phyloP scores from a whole-genome alignment of 2,113 vertebrate species.

The Panthera uncia region DNA sequence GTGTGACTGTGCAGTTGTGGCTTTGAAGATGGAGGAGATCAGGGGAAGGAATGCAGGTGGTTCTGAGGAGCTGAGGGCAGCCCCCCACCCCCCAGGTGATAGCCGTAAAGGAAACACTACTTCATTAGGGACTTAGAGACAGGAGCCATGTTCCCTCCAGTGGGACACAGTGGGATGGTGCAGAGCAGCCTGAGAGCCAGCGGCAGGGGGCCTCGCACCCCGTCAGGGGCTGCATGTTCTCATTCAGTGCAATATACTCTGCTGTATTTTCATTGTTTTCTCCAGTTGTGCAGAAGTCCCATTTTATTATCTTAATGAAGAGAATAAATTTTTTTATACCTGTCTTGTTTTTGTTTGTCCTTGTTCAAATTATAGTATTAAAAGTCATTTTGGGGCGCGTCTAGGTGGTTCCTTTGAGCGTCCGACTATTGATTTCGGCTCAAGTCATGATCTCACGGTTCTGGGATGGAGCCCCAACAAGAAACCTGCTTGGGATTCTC shows the following conservation, averaged over 20 bases:
- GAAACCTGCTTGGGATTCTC: no score
- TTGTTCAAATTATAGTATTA: background rate
- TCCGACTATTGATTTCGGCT: no score
- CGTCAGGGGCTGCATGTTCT: background rate
- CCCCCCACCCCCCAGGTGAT: no score
- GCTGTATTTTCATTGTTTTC: conserved; percentile 49
- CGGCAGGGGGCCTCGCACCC: background rate
- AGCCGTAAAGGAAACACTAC: background rate
- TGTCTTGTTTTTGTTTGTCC: background rate
- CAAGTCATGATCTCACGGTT: no score
- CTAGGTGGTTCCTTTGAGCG: no score
- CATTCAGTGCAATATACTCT: background rate
- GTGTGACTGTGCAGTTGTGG: background rate
- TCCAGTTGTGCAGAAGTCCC: background rate
- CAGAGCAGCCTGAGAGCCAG: background rate
- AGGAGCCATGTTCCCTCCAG: background rate
- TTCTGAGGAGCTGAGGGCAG: background rate
- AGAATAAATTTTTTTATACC: background rate
- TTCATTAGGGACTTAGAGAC: background rate
- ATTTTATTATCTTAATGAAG: background rate
- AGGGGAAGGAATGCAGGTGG: background rate
- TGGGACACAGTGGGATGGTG: background rate
- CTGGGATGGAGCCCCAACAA: no score
- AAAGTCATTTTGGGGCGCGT: background rate
- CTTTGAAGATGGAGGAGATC: background rate